These are phyloP conservation scores for Athrips mouffetella DNA, from an alignment of 2,888 invertebrate genomes.

Conservation along the genomic window DNA sequence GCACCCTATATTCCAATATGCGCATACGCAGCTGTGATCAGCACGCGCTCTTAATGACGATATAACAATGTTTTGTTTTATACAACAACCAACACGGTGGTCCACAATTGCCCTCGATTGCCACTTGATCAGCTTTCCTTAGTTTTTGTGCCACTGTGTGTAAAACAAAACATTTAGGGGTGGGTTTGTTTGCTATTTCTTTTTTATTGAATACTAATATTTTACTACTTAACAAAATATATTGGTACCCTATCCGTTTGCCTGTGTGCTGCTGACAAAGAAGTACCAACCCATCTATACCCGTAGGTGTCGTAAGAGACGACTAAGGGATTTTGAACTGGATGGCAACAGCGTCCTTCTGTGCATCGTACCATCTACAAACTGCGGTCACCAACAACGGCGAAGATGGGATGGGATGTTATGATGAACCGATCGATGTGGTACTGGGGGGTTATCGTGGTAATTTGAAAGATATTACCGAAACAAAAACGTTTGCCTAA, in stretches of 20 bases:
- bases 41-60: constrained; percentile 65
- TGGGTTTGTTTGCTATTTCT: constrained; percentile 2
- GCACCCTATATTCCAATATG: constrained; percentile 20
- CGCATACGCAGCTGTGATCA: constrained; percentile 54
- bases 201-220: not conserved
- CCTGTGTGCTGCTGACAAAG: too few species aligned
- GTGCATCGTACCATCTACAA: too few species aligned
- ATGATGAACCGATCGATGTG: too few species aligned
- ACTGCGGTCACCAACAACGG: too few species aligned
- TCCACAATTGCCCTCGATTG: constrained; percentile 59
- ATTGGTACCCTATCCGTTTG: not conserved
- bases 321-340: too few species aligned
- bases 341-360: too few species aligned
- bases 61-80: constrained; percentile 40
- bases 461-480: too few species aligned
- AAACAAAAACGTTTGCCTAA: too few species aligned
- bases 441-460: too few species aligned
- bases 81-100: constrained; percentile 41
- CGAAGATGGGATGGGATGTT: too few species aligned
- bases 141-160: not conserved
- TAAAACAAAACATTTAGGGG: not conserved
- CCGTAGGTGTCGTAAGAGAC: too few species aligned
- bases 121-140: constrained; percentile 58
- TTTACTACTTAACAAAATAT: not conserved
- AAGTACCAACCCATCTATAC: too few species aligned